Evolutionary conservation across 2,888 invertebrate species (phyloP).

Genomic region (Rapana venosa): DNA sequence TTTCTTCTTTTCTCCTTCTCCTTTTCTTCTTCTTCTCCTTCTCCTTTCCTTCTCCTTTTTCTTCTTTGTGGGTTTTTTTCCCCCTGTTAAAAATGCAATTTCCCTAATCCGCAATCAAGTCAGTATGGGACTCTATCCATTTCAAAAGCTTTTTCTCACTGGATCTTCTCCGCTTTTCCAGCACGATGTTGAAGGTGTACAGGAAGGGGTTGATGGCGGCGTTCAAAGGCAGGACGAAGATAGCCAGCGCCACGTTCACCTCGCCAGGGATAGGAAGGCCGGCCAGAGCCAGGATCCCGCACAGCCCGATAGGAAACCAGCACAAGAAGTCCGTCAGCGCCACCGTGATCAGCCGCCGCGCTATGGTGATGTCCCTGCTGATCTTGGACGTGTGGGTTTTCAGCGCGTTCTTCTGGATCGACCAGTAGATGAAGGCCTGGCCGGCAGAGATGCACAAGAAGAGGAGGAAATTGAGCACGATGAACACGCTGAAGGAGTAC

Average conservation of each 20-base stretch:
- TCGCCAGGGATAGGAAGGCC: background rate
- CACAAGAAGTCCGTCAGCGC: slow-evolving; percentile 3
- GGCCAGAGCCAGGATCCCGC: background rate
- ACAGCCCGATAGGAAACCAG: slow-evolving; percentile 14
- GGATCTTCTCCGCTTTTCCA: background rate
- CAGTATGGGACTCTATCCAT: background rate
- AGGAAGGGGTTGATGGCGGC: background rate
- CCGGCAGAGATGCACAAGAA: background rate
- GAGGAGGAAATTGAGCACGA: background rate
- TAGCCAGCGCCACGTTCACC: background rate
- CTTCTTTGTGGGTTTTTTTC: no score
- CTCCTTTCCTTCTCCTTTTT: no score
- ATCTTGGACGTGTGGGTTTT: background rate
- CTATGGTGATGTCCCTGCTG: background rate
- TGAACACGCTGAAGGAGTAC: background rate
- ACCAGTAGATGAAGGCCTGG: background rate
- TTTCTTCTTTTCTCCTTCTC: no score
- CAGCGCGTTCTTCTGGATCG: background rate
- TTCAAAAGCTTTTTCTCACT: background rate
- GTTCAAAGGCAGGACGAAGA: background rate
- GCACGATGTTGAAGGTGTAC: background rate
- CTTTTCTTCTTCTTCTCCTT: no score
- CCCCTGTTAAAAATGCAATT: no score
- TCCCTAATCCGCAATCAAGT: background rate
- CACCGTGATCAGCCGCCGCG: background rate